Conservation (phyloP, 2,888 invertebrate genomes). For the Unio delphinus region DNA sequence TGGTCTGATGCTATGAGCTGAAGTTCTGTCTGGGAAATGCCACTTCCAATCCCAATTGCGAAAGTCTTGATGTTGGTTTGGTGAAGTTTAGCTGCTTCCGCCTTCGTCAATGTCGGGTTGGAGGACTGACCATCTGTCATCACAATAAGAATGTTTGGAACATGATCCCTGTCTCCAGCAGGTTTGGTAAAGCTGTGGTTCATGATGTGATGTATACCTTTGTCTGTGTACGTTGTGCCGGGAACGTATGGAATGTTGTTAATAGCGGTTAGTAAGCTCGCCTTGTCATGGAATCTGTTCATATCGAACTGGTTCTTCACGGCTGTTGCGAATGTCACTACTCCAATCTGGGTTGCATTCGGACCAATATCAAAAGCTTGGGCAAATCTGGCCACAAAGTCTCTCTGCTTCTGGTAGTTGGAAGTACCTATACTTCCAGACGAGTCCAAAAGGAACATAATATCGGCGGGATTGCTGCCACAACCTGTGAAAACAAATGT, state of each 20-base stretch:
- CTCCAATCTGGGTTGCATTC: constrained; percentile 42
- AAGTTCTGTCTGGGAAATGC: constrained; percentile 37
- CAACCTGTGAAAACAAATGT: constrained; percentile 21
- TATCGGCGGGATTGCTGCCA: constrained; percentile 39
- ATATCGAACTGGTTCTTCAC: constrained; percentile 39
- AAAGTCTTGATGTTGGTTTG: constrained; percentile 32
- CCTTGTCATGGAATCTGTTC: constrained; percentile 30
- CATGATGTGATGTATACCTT: constrained; percentile 36
- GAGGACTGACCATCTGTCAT: constrained; percentile 43
- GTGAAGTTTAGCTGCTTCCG: constrained; percentile 24
- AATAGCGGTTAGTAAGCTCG: constrained; percentile 31
- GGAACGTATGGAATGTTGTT: constrained; percentile 35
- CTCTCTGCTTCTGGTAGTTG: constrained; percentile 41
- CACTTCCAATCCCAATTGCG: constrained; percentile 43
- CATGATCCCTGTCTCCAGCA: constrained; percentile 37
- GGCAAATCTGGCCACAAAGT: constrained; percentile 42
- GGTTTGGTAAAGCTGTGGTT: constrained; percentile 34
- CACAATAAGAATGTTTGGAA: constrained; percentile 40
- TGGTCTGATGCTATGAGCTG: constrained; percentile 44
- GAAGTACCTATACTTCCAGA: constrained; percentile 36
- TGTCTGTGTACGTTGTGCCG: constrained; percentile 48
- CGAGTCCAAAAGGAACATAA: constrained; percentile 44
- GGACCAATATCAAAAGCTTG: constrained; percentile 42
- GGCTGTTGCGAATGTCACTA: constrained; percentile 35
- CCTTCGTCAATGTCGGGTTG: constrained; percentile 16